phyloP scores from a whole-genome alignment of 92 coral and sea anemone genomes.

The Siderastrea siderea region DNA sequence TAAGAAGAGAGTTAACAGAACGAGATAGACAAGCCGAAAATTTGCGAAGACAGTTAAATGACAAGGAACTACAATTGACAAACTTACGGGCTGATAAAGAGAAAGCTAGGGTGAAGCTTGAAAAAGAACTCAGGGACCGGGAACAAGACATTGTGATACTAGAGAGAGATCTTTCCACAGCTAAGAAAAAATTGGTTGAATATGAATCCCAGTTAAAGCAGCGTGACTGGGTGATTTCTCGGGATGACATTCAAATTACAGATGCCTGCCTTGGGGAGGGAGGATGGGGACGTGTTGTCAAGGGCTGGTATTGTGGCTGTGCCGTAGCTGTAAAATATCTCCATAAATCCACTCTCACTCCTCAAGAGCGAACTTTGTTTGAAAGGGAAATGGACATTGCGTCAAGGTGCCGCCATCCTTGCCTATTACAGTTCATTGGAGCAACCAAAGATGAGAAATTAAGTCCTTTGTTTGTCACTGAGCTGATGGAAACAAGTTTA shows the following conservation, averaged over 20 bases:
- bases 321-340: slow-evolving; percentile 85
- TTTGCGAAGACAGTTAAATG: neutral
- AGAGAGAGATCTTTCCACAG: neutral
- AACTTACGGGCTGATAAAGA: neutral
- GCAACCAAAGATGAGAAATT: slow-evolving; percentile 91
- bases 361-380: slow-evolving; percentile 65
- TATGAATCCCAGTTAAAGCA: neutral
- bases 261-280: slow-evolving; percentile 69
- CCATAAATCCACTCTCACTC: slow-evolving; percentile 67
- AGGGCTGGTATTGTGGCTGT: slow-evolving; percentile 69
- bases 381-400: slow-evolving; percentile 87
- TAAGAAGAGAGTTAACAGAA: too few relatives aligned
- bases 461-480: slow-evolving; percentile 60
- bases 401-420: slow-evolving; percentile 87
- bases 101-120: neutral
- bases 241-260: slow-evolving; percentile 68
- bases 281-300: slow-evolving; percentile 79
- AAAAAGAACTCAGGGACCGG: neutral
- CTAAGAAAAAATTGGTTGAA: neutral
- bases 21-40: neutral
- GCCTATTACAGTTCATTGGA: slow-evolving; percentile 85
- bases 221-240: slow-evolving; percentile 77
- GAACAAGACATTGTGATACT: neutral
- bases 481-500: slow-evolving; percentile 65
- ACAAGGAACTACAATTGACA: neutral